These are phyloP conservation scores for silkworm (Bombyx mori) DNA, from an alignment of 1,140 invertebrate species.

Conservation along the genomic window ASM3026992v2 NC_085129.1:7118001-7118500, in stretches of 20 bases:
- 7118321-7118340: slow-evolving; percentile 24
- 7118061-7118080: no score
- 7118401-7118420: neutral
- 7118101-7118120: neutral
- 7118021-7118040: no score
- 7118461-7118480: no score
- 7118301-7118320: slow-evolving; percentile 33
- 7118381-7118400: neutral
- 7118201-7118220: slow-evolving; percentile 60
- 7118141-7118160: slow-evolving; percentile 25
- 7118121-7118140: slow-evolving; percentile 11
- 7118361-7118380: neutral
- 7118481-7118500: no score
- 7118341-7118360: no score
- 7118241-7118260: slow-evolving; percentile 68
- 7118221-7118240: slow-evolving; percentile 62
- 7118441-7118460: no score
- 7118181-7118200: slow-evolving; percentile 48
- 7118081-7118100: no score
- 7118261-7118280: slow-evolving; percentile 24
- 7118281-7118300: slow-evolving; percentile 28
- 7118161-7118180: slow-evolving; percentile 40
- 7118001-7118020: no score
- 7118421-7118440: neutral
- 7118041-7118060: no score